Evolutionary conservation across 2,888 invertebrate species (phyloP), one percentile per base, ranked within the genome.

Genomic region (Tipula helvola): DNA sequence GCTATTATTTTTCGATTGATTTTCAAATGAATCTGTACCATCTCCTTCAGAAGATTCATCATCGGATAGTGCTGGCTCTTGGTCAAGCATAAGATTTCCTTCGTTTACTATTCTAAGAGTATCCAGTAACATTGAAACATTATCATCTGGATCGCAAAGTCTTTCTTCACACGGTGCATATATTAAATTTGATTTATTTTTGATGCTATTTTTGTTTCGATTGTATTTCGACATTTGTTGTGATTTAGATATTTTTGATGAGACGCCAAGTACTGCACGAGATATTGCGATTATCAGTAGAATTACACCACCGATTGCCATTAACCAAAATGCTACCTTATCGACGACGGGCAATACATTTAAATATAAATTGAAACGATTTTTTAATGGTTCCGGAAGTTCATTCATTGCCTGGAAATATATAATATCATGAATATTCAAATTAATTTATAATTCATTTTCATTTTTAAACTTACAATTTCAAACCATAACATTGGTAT

Each of bases 401-500:
- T 93, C 91, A 89, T 94, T 93, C 94, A 97, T 94, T 89, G 94
- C 93, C 96, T 96, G 93, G 42, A 91, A 92, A 87, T 10, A 28
- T 28, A 84, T n/a, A n/a, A n/a, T n/a, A 39, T 44, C n/a, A 28
- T 44, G 84, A 87, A 57, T 83, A 83, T 36, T 52, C 39, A 86
- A 36, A 86, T 44, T 57, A 5, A n/a, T 86, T 52, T n/a, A n/a
- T n/a, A n/a, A n/a, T n/a, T n/a, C n/a, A n/a, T n/a, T n/a, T n/a
- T n/a, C n/a, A n/a, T n/a, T n/a, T n/a, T n/a, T n/a, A n/a, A n/a
- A 95, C 96, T 96, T 93, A 97, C 97, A 90, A 96, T 96, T 93
- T 97, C 97, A 88, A 96, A 96, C 97, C 97, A 97, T 3, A 97
- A 92, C 90, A 97, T 92, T 0, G 97, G 97, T 3, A 97, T 91